Base-by-base conservation (phyloP, 2,113 vertebrate species). In the Mugil cephalus region DNA sequence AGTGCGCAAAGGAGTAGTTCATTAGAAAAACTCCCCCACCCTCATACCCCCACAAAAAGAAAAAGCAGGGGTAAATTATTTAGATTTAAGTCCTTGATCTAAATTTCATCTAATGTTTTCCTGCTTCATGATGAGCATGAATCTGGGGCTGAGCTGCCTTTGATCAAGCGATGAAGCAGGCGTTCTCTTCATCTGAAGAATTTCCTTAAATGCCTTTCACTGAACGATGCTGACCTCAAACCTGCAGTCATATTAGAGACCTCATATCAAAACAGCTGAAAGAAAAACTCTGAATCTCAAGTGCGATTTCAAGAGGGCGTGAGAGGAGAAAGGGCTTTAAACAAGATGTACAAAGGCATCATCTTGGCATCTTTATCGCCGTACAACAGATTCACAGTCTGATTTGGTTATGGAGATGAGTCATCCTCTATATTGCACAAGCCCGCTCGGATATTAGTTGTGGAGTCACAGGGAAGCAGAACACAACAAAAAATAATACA, bases 121-220 rank as follows among this genome's bases (percentile, higher is more conserved):
- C 52, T 75, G 61, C 73, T 11, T 80, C 77, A 76, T 87, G 83
- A 88, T 88, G 84, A 86, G 79, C 77, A 81, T 46, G 82, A 83
- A 89, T 84, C 80, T 86, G 77, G 82, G 85, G 72, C 76, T 80
- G 53, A 63, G 69, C 43, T 84, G 13, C 53, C 87, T 91, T 90
- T 90, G 89, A 91, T 91, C 83, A 64, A 51, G 1, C 84, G 77
- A 82, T 64, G 74, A 80, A 70, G 75, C 21, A 53, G 67, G 10
- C 30, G 0, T 65, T 51, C 70, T 63, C 86, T 78, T 83, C 62
- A 87, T 89, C 77, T 83, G 82, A 40, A 48, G 55, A 77, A n/a
- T 77, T 74, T 69, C 15, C 70, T 77, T 70, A 81, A 86, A 85
- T 18, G 38, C 24, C 69, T 71, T 71, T 45, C 64, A 15, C 48